These are phyloP conservation scores for Neosalanx taihuensis DNA, from an alignment of 2,797 vertebrate species.

Conservation along the genomic window DNA sequence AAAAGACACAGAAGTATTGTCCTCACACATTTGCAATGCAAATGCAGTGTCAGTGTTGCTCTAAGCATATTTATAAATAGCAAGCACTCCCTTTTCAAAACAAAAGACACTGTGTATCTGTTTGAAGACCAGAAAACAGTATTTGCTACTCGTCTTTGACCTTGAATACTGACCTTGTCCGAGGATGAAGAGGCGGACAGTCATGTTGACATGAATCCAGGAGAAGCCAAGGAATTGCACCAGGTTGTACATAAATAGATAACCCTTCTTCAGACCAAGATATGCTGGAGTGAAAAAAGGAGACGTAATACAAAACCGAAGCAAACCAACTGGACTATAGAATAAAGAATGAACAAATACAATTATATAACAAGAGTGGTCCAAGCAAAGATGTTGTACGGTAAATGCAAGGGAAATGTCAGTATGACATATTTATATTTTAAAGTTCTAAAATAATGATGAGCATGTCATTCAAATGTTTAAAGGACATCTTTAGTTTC, in stretches of 20 bases:
- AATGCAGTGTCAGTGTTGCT: constrained; percentile 34
- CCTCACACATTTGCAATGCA: constrained; percentile 59
- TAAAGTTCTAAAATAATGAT: neutral
- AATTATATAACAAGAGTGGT: neutral
- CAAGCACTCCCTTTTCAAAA: neutral
- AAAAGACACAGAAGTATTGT: constrained; percentile 31
- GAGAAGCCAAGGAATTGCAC: constrained; percentile 95
- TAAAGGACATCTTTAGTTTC: neutral
- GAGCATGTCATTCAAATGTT: neutral
- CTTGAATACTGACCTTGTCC: constrained; percentile 81
- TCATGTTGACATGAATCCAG: constrained; percentile 96
- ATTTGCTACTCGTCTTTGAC: neutral
- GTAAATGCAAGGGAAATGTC: neutral
- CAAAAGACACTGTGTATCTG: constrained; percentile 1
- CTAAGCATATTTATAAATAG: constrained; percentile 43
- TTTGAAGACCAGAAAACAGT: neutral
- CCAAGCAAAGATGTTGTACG: neutral
- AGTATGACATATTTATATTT: neutral
- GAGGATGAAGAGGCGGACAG: constrained; percentile 86
- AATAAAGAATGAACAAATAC: too few species aligned
- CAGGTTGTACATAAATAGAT: constrained; percentile 91
- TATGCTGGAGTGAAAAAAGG: constrained; percentile 58
- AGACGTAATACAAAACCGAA: neutral
- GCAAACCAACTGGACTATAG: neutral
- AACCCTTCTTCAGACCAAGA: constrained; percentile 84